Evolutionary conservation across 2,113 vertebrate species (phyloP).

Genomic region (Anolis carolinensis): DNA sequence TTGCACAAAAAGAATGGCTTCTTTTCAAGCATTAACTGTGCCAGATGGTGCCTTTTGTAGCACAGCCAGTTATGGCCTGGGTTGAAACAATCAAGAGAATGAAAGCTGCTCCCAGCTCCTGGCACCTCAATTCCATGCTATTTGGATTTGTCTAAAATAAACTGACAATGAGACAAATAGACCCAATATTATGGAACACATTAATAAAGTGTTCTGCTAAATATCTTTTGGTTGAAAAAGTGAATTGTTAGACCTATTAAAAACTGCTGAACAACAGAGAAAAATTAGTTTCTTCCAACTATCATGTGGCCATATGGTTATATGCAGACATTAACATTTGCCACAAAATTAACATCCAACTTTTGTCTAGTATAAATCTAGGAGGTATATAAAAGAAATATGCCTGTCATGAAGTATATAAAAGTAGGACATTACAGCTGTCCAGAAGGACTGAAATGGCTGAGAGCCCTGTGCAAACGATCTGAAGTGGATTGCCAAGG

Average conservation of each 20-base stretch:
- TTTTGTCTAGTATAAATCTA: background rate
- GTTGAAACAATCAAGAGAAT: constrained; percentile 46
- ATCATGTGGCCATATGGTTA: constrained; percentile 4
- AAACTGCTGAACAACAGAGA: constrained; percentile 37
- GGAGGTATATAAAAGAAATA: constrained; percentile 1
- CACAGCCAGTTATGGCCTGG: constrained; percentile 53
- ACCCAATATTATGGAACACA: constrained; percentile 55
- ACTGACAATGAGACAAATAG: constrained; percentile 68
- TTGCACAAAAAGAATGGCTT: constrained; percentile 12
- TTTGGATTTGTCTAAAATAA: constrained; percentile 64
- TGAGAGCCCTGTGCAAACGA: background rate
- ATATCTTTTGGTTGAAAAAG: constrained; percentile 17
- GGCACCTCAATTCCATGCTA: constrained; percentile 65
- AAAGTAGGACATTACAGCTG: background rate
- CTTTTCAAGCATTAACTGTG: constrained; percentile 39
- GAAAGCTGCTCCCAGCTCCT: constrained; percentile 62
- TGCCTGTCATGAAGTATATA: fast-evolving
- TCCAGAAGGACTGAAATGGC: background rate
- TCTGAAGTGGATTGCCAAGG: background rate
- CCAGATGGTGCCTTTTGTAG: constrained; percentile 49
- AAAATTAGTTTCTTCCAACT: constrained; percentile 27
- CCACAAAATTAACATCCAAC: background rate
- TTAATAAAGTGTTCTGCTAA: constrained; percentile 64
- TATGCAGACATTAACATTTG: constrained; percentile 29
- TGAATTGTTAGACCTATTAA: constrained; percentile 35